Conservation (phyloP, 2,797 vertebrate genomes). For the Knipowitschia caucasica region DNA sequence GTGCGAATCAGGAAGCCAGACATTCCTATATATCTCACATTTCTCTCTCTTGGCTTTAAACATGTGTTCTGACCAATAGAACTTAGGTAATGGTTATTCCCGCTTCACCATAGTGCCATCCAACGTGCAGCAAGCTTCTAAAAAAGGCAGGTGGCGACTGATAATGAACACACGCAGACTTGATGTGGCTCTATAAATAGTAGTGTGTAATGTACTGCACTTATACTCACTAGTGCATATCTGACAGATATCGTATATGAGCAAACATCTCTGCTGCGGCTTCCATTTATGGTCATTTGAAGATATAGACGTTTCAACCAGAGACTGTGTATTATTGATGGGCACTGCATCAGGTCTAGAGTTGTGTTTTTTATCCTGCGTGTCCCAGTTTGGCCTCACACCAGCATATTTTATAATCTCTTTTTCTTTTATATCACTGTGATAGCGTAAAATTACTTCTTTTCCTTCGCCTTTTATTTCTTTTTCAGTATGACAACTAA, state of each 20-base stretch:
- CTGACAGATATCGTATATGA: neutral
- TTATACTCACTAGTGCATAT: slow-evolving; percentile 10
- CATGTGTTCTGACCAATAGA: too few relatives aligned
- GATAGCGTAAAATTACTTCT: too few relatives aligned
- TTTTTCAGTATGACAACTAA: neutral
- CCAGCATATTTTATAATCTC: neutral
- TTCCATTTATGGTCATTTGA: slow-evolving; percentile 4
- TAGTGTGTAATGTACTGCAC: slow-evolving; percentile 14
- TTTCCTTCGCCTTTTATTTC: neutral
- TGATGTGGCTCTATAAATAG: slow-evolving; percentile 11
- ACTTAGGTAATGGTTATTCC: slow-evolving; percentile 20
- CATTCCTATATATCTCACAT: too few relatives aligned
- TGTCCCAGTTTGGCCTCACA: slow-evolving; percentile 4
- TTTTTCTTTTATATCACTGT: too few relatives aligned
- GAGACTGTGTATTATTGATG: slow-evolving; percentile 5
- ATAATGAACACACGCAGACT: slow-evolving; percentile 24
- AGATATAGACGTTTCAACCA: slow-evolving; percentile 12
- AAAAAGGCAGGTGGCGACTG: slow-evolving; percentile 25
- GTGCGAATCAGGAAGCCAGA: too few relatives aligned
- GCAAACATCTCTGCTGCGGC: neutral
- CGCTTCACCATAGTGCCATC: slow-evolving; percentile 43
- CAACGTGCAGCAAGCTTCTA: slow-evolving; percentile 19
- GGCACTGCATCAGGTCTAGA: neutral
- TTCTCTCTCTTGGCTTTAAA: slow-evolving; percentile 10
- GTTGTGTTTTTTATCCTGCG: neutral